These are phyloP conservation scores for Onychomys arenicola DNA, from an alignment of 2,797 vertebrate genomes.

Conservation along the genomic window DNA sequence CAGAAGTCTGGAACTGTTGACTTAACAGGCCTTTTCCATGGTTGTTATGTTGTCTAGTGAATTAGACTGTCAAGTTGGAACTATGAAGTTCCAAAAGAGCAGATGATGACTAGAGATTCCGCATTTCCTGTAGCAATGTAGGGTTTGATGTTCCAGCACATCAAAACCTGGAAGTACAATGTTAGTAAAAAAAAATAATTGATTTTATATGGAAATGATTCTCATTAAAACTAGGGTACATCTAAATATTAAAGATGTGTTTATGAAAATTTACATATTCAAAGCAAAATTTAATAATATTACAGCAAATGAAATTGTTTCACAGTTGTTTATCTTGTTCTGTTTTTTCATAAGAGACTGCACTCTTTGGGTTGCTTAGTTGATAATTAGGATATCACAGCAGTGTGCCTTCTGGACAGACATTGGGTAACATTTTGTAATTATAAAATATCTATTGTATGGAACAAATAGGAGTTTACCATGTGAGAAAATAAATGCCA, in stretches of 20 bases:
- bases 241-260: background rate
- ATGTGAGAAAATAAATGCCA: background rate
- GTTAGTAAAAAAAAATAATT: background rate
- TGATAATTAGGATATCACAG: background rate
- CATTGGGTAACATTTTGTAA: background rate
- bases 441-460: conserved; percentile 6
- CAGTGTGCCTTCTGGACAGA: background rate
- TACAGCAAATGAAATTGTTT: background rate
- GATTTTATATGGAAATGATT: background rate
- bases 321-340: background rate
- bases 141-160: background rate
- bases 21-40: conserved; percentile 4
- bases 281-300: background rate
- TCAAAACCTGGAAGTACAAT: background rate
- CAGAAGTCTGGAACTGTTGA: background rate
- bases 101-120: conserved; percentile 47
- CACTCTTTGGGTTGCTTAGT: background rate
- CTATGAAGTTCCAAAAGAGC: conserved; percentile 6
- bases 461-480: background rate
- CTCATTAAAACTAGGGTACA: background rate
- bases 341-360: background rate
- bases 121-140: background rate
- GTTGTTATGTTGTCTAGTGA: conserved; percentile 46
- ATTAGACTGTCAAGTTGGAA: conserved; percentile 43
- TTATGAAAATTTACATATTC: background rate